Base-by-base conservation (phyloP, 2,888 invertebrate species). In the Eilema depressum region DNA sequence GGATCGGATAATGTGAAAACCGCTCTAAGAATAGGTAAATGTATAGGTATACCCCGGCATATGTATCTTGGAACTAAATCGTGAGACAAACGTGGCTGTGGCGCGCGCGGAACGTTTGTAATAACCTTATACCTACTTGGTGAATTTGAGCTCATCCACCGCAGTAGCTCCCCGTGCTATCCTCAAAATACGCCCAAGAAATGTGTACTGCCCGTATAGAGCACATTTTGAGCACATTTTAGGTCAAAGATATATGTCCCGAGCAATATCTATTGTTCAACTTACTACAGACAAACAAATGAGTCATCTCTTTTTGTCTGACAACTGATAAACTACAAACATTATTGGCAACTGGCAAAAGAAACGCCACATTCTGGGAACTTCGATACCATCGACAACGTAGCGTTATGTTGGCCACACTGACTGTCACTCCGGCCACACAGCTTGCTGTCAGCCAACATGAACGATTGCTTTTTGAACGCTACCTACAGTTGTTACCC, bases 401-500 rank as follows among this genome's bases (percentile, higher is more conserved):
- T 66, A 68, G 74, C 71, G 81, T 83, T 83, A 75, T 72, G 75
- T 70, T 77, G 75, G 75, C 67, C 78, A 81, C 73, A 74, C 69
- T 75, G 79, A 65, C 68, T 79, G 82, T 82, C 83, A 83, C 74
- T 80, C 73, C 68, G 83, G 77, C 82, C 89, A 87, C 88, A 88
- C 89, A 88, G 80, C 85, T 85, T 78, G 88, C 88, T 91, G 92
- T 92, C 92, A 89, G 82, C 81, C 80, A 78, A 84, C 77, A 87
- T 91, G 91, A 93, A 85, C 85, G 92, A 93, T 92, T 80, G 87
- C 82, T 85, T 87, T 89, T 89, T 86, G 85, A 88, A 85, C 75
- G 81, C 83, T 85, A 81, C 85, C 85, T 86, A 83, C 81, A 75
- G 78, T 71, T 71, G 70, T 73, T 67, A 63, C 69, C 66, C 60